Percentiles rank a stretch among this genome's conserved stretches.
These are phyloP conservation scores for Cephalopterus ornatus DNA, from an alignment of 2,113 vertebrate species.

Conservation along the genomic window DNA sequence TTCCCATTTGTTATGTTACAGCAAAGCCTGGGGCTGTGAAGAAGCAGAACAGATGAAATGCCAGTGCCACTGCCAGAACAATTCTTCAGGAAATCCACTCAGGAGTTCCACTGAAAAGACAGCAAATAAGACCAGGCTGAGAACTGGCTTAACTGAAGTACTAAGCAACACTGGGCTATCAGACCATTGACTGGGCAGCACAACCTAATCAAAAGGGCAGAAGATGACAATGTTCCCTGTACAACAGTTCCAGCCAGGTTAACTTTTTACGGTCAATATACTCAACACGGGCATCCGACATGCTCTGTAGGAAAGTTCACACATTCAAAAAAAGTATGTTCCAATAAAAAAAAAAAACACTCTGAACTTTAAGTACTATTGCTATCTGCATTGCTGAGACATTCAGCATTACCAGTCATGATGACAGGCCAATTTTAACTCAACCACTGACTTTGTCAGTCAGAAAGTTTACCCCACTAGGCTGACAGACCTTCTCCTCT, in stretches of 20 bases:
- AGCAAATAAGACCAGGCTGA: neutral
- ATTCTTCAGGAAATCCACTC: neutral
- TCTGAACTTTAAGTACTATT: neutral
- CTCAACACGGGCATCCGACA: neutral
- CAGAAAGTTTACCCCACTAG: neutral
- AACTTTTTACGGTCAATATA: neutral
- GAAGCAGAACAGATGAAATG: neutral
- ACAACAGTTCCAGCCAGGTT: neutral
- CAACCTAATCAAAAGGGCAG: neutral
- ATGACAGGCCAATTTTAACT: neutral
- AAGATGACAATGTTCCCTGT: neutral
- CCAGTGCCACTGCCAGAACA: neutral
- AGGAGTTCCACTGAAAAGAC: neutral
- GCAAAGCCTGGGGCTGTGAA: neutral
- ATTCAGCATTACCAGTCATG: neutral
- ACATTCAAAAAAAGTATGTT: neutral
- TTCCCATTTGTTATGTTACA: neutral
- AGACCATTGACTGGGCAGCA: neutral
- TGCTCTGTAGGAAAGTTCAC: neutral
- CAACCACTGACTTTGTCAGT: neutral
- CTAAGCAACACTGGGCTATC: neutral
- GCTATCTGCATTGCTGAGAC: neutral
- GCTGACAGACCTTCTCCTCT: neutral
- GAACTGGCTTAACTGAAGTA: neutral
- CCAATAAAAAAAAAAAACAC: neutral